These are phyloP conservation scores for Cloeon dipterum DNA, from an alignment of 2,888 invertebrate species.

Conservation along the genomic window DNA sequence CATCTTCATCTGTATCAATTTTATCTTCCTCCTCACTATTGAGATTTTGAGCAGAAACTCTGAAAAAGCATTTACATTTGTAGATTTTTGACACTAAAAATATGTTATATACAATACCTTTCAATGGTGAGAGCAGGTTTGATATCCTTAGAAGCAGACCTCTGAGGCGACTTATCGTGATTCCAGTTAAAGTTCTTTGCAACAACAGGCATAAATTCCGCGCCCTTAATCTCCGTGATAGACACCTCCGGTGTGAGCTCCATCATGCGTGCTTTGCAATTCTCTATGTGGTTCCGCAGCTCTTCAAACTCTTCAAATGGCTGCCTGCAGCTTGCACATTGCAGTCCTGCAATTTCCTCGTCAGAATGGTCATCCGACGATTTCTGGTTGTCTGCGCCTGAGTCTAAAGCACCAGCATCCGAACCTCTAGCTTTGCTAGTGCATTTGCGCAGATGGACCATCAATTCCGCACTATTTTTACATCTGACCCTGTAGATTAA, in stretches of 20 bases:
- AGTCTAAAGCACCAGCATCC: constrained; percentile 1
- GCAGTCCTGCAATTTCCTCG: constrained; percentile 3
- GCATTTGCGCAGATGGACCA: constrained; percentile 51
- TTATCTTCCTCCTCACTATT: constrained; percentile 11
- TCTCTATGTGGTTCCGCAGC: neutral
- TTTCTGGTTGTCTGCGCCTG: constrained; percentile 5
- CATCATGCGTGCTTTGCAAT: neutral
- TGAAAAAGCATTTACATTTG: neutral
- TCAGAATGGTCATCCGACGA: constrained; percentile 4
- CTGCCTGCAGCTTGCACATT: constrained; percentile 9
- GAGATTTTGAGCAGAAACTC: neutral
- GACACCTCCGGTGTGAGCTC: neutral
- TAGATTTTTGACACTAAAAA: too few species aligned
- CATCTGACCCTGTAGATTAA: constrained; percentile 54
- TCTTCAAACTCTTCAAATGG: constrained; percentile 12
- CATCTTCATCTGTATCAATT: constrained; percentile 19
- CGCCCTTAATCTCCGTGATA: constrained; percentile 15
- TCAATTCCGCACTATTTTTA: constrained; percentile 59
- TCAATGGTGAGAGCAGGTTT: neutral
- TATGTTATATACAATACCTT: neutral
- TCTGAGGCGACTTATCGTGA: neutral
- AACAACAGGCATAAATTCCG: constrained; percentile 45
- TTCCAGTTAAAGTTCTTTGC: constrained; percentile 67
- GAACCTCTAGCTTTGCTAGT: constrained; percentile 8
- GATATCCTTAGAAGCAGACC: neutral